Evolutionary conservation across 2,113 vertebrate species (phyloP).

Genomic region (Rousettus leschenaultii): DNA sequence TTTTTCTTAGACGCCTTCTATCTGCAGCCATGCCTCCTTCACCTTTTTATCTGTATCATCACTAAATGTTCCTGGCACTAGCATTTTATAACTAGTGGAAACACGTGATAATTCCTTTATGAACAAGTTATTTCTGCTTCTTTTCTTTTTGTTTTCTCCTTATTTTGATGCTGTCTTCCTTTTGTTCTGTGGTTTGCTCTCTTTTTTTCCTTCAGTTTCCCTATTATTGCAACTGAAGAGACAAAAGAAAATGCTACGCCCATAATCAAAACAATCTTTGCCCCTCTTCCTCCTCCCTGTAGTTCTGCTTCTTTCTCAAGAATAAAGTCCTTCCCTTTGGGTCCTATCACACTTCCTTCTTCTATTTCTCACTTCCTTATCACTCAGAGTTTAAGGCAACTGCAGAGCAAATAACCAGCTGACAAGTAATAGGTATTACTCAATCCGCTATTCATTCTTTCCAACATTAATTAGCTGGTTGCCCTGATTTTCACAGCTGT

Average conservation of each 20-base stretch:
- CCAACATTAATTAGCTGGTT: background rate
- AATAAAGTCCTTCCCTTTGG: background rate
- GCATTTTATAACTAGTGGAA: background rate
- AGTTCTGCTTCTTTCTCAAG: slow-evolving; percentile 20
- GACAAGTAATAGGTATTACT: background rate
- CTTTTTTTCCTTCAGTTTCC: background rate
- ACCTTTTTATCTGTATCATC: background rate
- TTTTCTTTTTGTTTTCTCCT: background rate
- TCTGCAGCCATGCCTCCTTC: background rate
- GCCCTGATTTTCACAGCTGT: background rate
- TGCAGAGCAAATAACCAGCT: background rate
- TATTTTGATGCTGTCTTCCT: background rate
- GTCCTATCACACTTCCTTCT: slow-evolving; percentile 42
- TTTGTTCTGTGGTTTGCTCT: background rate
- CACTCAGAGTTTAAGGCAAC: background rate
- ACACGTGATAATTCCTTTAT: background rate
- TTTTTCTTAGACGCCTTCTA: background rate
- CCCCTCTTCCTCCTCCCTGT: background rate
- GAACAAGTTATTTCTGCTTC: background rate
- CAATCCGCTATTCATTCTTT: background rate
- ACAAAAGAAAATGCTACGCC: background rate
- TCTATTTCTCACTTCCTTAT: slow-evolving; percentile 59
- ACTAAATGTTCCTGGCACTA: background rate
- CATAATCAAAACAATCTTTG: background rate
- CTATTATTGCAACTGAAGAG: background rate